These are phyloP conservation scores for Megaptera novaeangliae DNA, from an alignment of 2,113 vertebrate species.

Conservation along the genomic window DNA sequence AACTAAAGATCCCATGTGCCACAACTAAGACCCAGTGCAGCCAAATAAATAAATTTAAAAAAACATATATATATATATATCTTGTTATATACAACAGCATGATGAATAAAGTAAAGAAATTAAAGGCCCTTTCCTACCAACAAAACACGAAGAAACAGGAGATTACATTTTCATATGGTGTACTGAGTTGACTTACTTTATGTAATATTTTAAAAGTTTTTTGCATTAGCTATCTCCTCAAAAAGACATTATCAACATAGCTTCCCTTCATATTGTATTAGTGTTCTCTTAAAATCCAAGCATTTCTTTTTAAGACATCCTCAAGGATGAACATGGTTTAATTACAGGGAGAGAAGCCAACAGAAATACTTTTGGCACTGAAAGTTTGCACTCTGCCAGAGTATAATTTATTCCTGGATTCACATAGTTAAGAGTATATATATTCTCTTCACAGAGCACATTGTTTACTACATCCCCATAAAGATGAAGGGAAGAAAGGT, in stretches of 20 bases:
- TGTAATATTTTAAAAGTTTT: slow-evolving; percentile 40
- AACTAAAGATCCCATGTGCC: too few relatives aligned
- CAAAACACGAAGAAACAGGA: slow-evolving; percentile 14
- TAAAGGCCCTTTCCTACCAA: background rate
- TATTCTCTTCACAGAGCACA: slow-evolving; percentile 24
- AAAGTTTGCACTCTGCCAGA: slow-evolving; percentile 22
- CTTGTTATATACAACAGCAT: background rate
- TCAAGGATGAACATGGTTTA: slow-evolving; percentile 45
- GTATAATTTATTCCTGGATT: slow-evolving; percentile 25
- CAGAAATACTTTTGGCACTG: slow-evolving; percentile 49
- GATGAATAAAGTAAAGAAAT: background rate
- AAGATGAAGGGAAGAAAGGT: background rate
- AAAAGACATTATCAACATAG: background rate
- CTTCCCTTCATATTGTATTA: slow-evolving; percentile 2
- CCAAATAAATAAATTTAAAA: too few relatives aligned
- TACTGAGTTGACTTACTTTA: slow-evolving; percentile 48
- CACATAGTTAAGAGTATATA: background rate
- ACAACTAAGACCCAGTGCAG: too few relatives aligned
- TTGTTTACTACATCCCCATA: slow-evolving; percentile 4
- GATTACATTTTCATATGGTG: slow-evolving; percentile 12
- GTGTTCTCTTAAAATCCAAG: slow-evolving; percentile 34
- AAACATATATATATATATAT: background rate
- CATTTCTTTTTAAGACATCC: background rate
- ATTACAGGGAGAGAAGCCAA: slow-evolving; percentile 53
- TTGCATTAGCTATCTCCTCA: background rate